Evolutionary conservation across 2,797 vertebrate species (phyloP), one percentile per base, ranked within the genome.

Genomic region (Lycodopsis pacificus): DNA sequence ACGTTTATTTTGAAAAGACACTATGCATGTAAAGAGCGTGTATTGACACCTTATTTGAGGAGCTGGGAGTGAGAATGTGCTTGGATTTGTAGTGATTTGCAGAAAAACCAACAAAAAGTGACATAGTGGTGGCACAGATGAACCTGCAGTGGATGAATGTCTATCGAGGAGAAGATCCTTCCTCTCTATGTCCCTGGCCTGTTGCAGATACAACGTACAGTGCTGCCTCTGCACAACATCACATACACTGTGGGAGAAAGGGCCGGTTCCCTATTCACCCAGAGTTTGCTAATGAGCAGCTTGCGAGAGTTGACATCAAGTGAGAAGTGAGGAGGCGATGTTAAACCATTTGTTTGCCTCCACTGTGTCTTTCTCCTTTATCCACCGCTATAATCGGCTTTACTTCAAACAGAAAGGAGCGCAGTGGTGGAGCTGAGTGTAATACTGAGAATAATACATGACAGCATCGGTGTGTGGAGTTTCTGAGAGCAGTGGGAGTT

Each of bases 261-360:
- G 17, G 15, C 10, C 56, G 22, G 34, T n/a, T 22, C 40, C 3
- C 22, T 34, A n/a, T 56, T 42, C 34, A 57, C 27, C 19, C 36
- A 38, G 7, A 17, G 54, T 62, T 71, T 51, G 22, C 57, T 40
- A 71, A 62, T 71, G 46, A 62, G n/a, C 22, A 49, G 51, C 10
- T 20, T 42, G 46, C 1, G 3, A 69, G 49, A 0, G 14, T 19
- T 27, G 20, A 51, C 38, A 22, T 0, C 5, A 2, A 17, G 27
- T 4, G 3, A 46, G 27, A 17, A 6, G 38, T 46, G 19, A 7
- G 8, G 14, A 20, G n/a, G 57, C 4, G 4, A 73, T 56, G 57
- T 40, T 30, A 22, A 14, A 3, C 12, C 30, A 53, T 51, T 65
- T 57, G 51, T 57, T 73, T 17, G 0, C 27, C 32, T 56, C 51